Evolutionary conservation across 2,888 invertebrate species (phyloP).

Genomic region (Nephrotoma guestfalica): DNA sequence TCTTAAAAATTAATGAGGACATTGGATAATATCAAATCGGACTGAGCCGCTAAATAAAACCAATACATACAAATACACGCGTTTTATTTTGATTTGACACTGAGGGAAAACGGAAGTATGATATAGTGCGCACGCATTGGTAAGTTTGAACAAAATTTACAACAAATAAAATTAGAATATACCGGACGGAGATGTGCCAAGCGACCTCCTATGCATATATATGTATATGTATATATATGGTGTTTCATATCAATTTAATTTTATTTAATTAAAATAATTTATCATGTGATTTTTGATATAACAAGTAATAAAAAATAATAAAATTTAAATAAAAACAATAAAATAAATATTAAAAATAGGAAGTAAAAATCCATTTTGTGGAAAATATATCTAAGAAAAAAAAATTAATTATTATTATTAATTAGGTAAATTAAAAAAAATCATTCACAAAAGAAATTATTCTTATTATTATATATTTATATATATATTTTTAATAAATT

Average conservation of each 20-base stretch:
- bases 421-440: neutral
- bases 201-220: neutral
- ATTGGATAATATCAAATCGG: neutral
- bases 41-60: neutral
- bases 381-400: neutral
- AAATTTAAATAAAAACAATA: neutral
- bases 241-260: neutral
- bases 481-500: neutral
- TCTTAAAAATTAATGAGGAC: neutral
- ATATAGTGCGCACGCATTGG: neutral
- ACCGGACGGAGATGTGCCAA: neutral
- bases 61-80: neutral
- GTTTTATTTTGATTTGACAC: neutral
- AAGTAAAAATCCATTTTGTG: neutral
- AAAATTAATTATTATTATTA: neutral
- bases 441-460: neutral
- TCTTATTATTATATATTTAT: neutral
- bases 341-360: neutral
- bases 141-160: neutral
- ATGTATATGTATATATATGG: too few relatives aligned
- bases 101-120: neutral
- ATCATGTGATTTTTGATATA: neutral
- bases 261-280: neutral
- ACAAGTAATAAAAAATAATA: neutral
- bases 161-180: neutral